Conservation (phyloP, 2,888 invertebrate species). For the Hirtodrosophila cameraria region DNA sequence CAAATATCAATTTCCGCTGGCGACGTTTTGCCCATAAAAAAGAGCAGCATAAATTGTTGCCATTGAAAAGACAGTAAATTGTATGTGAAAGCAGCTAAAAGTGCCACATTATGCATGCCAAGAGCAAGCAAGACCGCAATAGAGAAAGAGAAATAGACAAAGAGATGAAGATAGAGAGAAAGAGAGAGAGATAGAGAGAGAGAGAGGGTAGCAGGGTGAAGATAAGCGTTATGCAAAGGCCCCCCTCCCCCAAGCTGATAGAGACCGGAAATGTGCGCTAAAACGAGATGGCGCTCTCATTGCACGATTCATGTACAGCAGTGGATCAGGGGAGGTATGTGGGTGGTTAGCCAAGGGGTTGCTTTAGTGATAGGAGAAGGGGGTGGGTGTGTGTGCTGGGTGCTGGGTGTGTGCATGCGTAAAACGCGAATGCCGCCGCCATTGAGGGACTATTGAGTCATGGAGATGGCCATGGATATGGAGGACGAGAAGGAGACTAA, state of each 20-base stretch:
- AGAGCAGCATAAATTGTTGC: slow-evolving; percentile 70
- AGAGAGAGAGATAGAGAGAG: background rate
- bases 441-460: slow-evolving; percentile 32
- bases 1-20: slow-evolving; percentile 80
- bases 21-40: slow-evolving; percentile 72
- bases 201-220: slow-evolving; percentile 8
- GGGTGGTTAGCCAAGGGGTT: background rate
- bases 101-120: slow-evolving; percentile 58
- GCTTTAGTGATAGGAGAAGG: background rate
- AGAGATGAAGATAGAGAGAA: background rate
- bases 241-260: slow-evolving; percentile 14
- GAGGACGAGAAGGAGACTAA: slow-evolving; percentile 1
- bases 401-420: slow-evolving; percentile 35
- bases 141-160: background rate
- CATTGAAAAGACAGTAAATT: slow-evolving; percentile 77
- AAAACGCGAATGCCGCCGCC: slow-evolving; percentile 46
- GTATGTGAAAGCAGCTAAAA: slow-evolving; percentile 79
- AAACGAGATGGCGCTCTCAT: slow-evolving; percentile 73
- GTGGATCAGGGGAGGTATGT: background rate
- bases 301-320: no score
- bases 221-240: slow-evolving; percentile 42
- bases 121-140: slow-evolving; percentile 22
- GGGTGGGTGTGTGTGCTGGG: slow-evolving; percentile 13
- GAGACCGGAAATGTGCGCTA: slow-evolving; percentile 70
- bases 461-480: no score